Base-by-base conservation (phyloP, 2,113 vertebrate genomes). In the Pelobates fuscus region DNA sequence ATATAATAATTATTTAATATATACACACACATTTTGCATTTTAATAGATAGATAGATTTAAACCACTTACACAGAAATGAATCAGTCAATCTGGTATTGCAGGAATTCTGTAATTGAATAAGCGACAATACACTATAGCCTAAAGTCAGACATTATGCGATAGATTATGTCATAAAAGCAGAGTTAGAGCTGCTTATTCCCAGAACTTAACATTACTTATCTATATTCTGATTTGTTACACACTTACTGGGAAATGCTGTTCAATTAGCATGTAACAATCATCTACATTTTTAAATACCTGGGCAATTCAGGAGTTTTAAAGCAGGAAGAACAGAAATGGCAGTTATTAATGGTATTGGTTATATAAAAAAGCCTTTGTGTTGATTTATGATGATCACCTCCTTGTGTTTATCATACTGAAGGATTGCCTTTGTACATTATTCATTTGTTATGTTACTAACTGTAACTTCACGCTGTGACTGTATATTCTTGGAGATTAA, bases 181-280 rank as follows among this genome's bases (percentile, higher is more conserved):
- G 43, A 25, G 30, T 58, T 27, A 26, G 24, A 59, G 17, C 32
- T 44, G 49, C 52, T 59, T 58, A 43, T 75, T 67, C 62, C 63
- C 63, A 66, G 63, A 66, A 58, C 32, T 32, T 29, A 75, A 26
- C 62, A 59, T 75, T 58, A 67, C 49, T 66, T 67, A 58, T 67
- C 62, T 58, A 41, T 66, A 41, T 74, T 75, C 49, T 75, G 63
- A 67, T 75, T 75, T 75, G 62, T 67, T 66, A 66, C 52, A 37
- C 24, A 57, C 32, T 67, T 67, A 75, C 52, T 75, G 71, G 63
- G 32, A 75, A 75, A 8, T 67, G 71, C 32, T 58, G 62, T 75
- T 67, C 71, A 66, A 75, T 67, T 66, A 67, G 46, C 52, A 75
- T 58, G 71, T 75, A 66, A 44, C 32, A 75, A 59, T 66, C 62